Base-by-base conservation (phyloP, 2,113 vertebrate genomes). In the Chauna torquata region DNA sequence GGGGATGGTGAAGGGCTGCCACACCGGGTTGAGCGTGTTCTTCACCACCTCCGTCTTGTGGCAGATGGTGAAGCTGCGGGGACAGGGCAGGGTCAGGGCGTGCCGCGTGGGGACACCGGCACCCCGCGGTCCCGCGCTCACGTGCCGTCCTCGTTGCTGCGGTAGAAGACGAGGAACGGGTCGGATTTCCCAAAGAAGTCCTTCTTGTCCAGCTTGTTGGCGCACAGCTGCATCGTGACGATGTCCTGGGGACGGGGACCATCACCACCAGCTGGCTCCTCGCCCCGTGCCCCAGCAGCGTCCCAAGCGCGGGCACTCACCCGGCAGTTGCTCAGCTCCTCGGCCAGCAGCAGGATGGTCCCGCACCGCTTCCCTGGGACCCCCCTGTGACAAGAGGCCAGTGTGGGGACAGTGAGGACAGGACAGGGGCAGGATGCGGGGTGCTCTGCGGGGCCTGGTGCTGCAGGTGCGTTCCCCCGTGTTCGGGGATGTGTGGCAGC, bases 111-210 rank as follows among this genome's bases (percentile, higher is more conserved):
- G 25, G 28, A 79, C 0, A 0, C 1, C 2, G 3, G 76, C 55
- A 28, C 76, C n/a, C 68, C 58, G 27, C 62, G 27, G 19, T 59
- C 88, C 85, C 16, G 2, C 1, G 97, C 99, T 99, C 98, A 99
- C 99, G 99, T 99, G 98, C 99, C 99, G 3, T 99, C 99, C 94
- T 99, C 99, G 4, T 99, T 99, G 97, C 99, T 99, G 91, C 99
- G 98, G 95, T 99, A 99, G 98, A 99, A 99, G 82, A 99, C 99
- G 24, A 99, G 98, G 97, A 99, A 99, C 45, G 99, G 99, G 96
- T 99, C 99, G 0, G 99, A 99, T 97, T 99, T 99, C 72, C 99
- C 99, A 9, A 99, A 99, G 97, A 99, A 99, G 97, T 99, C 99
- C 97, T 99, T 99, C 96, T 99, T 99, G 98, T 99, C 99, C 96